Evolutionary conservation across 2,113 vertebrate species (phyloP).

Genomic region (Peucedramus taeniatus): DNA sequence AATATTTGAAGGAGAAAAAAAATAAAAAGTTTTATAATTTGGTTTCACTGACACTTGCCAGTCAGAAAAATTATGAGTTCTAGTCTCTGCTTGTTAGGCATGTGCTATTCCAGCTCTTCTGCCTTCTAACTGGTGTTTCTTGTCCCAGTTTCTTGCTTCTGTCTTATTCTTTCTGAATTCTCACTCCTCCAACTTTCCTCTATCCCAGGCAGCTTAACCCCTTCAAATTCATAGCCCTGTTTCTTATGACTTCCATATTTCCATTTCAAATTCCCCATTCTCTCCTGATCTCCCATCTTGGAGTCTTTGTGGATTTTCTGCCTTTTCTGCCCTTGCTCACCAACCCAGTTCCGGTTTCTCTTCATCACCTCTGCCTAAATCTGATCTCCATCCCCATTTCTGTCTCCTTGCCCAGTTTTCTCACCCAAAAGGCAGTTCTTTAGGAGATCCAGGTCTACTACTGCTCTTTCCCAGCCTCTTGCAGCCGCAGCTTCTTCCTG

Average conservation of each 20-base stretch:
- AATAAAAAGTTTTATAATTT: neutral
- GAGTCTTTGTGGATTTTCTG: neutral
- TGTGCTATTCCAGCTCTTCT: neutral
- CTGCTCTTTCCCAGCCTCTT: neutral
- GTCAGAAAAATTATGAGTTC: neutral
- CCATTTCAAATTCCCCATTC: neutral
- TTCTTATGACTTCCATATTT: neutral
- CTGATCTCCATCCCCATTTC: neutral
- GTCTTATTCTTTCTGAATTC: neutral
- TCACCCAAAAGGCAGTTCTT: neutral
- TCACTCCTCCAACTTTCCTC: neutral
- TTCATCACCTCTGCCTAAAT: neutral
- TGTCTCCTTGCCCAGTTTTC: neutral
- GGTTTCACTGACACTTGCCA: neutral
- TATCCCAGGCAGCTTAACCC: neutral
- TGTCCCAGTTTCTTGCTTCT: neutral
- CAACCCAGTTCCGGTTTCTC: neutral
- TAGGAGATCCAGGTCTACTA: neutral
- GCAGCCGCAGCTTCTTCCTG: neutral
- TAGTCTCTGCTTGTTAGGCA: neutral
- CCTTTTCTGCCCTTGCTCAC: neutral
- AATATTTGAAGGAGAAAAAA: neutral
- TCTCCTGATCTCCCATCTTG: fast-evolving
- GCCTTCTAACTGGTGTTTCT: neutral
- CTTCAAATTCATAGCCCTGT: neutral